Evolutionary conservation across 2,113 vertebrate genomes (phyloP), one percentile per base, ranked within the genome.

Genomic region (Perca schrenkii): DNA sequence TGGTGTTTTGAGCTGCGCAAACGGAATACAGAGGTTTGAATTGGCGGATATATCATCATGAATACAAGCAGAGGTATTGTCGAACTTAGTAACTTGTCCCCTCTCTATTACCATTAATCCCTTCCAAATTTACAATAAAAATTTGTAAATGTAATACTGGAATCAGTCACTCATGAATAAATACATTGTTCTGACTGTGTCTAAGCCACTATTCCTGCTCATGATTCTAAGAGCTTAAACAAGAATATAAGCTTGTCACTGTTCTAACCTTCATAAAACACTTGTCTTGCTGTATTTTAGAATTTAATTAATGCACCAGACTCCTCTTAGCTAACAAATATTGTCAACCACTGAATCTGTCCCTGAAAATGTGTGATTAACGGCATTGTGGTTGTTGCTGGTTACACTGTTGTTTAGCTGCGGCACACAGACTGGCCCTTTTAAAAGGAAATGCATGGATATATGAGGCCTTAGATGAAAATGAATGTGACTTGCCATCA

Each of bases 401-500:
- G 17, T 57, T 50, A 46, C 8, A 4, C 8, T 22, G 74, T 74
- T 72, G 54, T 64, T 67, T 85, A 19, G 3, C 60, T 22, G 47
- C 4, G 0, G 22, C n/a, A 17, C 31, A 67, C 16, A 62, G 49
- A 76, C 40, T 52, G 19, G 28, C 28, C 60, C 22, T 68, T 79
- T 47, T 61, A 68, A 69, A 69, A 71, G 13, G n/a, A 62, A 85
- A 73, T 50, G 22, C 58, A 74, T n/a, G 8, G 13, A 50, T 70
- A 65, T n/a, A 57, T 21, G 61, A 81, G n/a, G 60, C 31, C 67
- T 66, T 53, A 70, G 83, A 91, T 85, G 77, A 69, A 81, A 86
- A 90, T 84, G 62, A 54, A 84, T 81, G 69, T 89, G 83, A 90
- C 86, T 89, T 67, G 63, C 77, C 70, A 83, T 89, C 84, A 88